Base-by-base conservation (phyloP, 2,797 vertebrate species). In the Takifugu ocellatus region DNA sequence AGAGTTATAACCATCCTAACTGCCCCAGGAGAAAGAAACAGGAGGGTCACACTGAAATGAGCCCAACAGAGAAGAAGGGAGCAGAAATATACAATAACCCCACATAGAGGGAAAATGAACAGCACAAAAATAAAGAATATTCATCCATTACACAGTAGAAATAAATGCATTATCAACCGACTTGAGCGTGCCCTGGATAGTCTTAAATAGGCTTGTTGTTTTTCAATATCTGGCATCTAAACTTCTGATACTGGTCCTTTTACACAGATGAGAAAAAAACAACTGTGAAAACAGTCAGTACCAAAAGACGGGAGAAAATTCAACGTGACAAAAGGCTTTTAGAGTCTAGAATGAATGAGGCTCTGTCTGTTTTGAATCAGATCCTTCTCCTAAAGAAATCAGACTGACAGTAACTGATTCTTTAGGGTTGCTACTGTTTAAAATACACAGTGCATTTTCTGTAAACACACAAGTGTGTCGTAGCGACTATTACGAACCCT, bases 1-100 rank as follows among this genome's bases (percentile, higher is more conserved):
- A 87, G 79, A 86, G 81, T 84, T 89, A 90, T 90, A 90, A 90
- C 74, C 79, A 67, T 83, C 70, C 77, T 64, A 75, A 68, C 80
- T 79, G 83, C 87, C 85, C 84, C 62, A 66, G 77, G 86, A 79
- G 64, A 60, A 46, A 61, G 59, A 72, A 75, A 75, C 74, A 52
- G 61, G 75, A 79, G 72, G 64, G 60, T 81, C 73, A 84, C 44
- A 66, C 49, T 26, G 29, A 50, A 83, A 65, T 63, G 51, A 66
- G 63, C 61, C 56, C 55, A 68, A 64, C 26, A 75, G 42, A 76
- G 31, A 68, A 24, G 51, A 56, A 72, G 17, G 49, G 50, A 59
- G 57, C n/a, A 49, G 44, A 60, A 46, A 56, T 33, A 59, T 48
- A 79, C 60, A 81, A 78, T 72, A 70, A 77, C 61, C 48, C 29